Conservation (phyloP, 2,113 vertebrate genomes). For the Malaclemys terrapin region DNA sequence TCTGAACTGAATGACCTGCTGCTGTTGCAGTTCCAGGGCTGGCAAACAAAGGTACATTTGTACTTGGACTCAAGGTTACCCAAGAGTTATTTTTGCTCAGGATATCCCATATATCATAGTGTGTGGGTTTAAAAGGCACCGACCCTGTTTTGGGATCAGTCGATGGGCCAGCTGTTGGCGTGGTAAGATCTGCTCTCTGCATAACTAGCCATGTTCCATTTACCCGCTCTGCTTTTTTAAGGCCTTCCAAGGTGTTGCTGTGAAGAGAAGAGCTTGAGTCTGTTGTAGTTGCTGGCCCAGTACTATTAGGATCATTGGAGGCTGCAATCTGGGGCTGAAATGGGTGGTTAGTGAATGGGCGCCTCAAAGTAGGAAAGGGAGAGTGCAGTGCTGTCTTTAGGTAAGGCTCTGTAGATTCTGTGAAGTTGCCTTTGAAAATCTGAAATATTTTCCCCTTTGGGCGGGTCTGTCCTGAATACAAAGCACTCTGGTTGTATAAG, state of each 20-base stretch:
- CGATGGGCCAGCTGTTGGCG: slow-evolving; percentile 63
- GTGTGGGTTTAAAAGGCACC: slow-evolving; percentile 78
- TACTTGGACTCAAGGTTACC: slow-evolving; percentile 71
- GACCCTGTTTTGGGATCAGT: slow-evolving; percentile 64
- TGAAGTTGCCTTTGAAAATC: slow-evolving; percentile 81
- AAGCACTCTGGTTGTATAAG: slow-evolving; percentile 73
- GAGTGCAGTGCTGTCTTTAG: slow-evolving; percentile 70
- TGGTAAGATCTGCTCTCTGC: slow-evolving; percentile 48
- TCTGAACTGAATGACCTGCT: slow-evolving; percentile 54
- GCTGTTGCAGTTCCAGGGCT: slow-evolving; percentile 65
- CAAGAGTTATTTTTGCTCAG: slow-evolving; percentile 76
- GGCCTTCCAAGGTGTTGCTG: slow-evolving; percentile 49
- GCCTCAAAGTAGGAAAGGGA: slow-evolving; percentile 66
- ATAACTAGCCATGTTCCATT: neutral
- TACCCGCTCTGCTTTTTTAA: slow-evolving; percentile 62
- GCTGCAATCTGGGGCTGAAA: slow-evolving; percentile 58
- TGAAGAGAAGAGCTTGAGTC: slow-evolving; percentile 45
- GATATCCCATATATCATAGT: slow-evolving; percentile 61
- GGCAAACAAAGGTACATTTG: slow-evolving; percentile 72
- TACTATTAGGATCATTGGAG: slow-evolving; percentile 73
- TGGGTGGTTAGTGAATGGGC: slow-evolving; percentile 65
- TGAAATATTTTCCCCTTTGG: slow-evolving; percentile 74
- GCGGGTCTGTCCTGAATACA: slow-evolving; percentile 74
- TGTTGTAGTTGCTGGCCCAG: slow-evolving; percentile 72
- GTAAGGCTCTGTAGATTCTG: slow-evolving; percentile 70